Base-by-base conservation (phyloP, 2,888 invertebrate genomes). In the Tyria jacobaeae region DNA sequence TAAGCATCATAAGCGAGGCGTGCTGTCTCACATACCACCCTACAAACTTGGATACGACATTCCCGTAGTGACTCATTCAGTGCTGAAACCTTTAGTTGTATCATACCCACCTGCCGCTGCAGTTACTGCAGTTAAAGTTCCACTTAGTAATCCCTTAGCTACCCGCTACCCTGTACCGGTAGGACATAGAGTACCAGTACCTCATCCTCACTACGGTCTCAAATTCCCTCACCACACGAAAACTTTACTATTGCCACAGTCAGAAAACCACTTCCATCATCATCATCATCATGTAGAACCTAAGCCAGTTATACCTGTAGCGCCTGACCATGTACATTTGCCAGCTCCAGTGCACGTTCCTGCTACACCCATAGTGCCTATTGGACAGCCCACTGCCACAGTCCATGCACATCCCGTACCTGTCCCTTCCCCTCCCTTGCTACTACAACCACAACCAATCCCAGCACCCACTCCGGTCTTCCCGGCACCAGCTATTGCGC, bases 11-110 rank as follows among this genome's bases (percentile, higher is more conserved):
- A 94, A 94, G 74, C 84, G 92, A 12, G 93, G 94, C 62, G 85
- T 90, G 15, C 80, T 90, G 50, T 87, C 91, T 12, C 68, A 82
- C 5, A 82, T 94, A n/a, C 94, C 94, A 0, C 85, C 94, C 3
- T 94, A 85, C 81, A 94, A 94, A 63, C 85, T 92, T 7, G 94
- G 94, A 39, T 89, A 94, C 63, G 94, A 94, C 67, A 90, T 94
- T 52, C 94, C 94, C 0, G 86, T 80, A 7, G 91, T 94, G 17
- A 90, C 92, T 0, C 94, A 94, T 73, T 94, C 94, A 1, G 81
- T 94, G 10, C 78, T 94, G 17, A 94, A 94, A 70, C 94, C 94
- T 0, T 67, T 94, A 7, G 89, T 94, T 14, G 93, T 94, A 0
- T 86, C 89, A 1, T 94, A 94, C 68, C 94, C 94, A 0, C 91